Evolutionary conservation across 2,888 invertebrate species (phyloP).

Genomic region (Griposia aprilina): DNA sequence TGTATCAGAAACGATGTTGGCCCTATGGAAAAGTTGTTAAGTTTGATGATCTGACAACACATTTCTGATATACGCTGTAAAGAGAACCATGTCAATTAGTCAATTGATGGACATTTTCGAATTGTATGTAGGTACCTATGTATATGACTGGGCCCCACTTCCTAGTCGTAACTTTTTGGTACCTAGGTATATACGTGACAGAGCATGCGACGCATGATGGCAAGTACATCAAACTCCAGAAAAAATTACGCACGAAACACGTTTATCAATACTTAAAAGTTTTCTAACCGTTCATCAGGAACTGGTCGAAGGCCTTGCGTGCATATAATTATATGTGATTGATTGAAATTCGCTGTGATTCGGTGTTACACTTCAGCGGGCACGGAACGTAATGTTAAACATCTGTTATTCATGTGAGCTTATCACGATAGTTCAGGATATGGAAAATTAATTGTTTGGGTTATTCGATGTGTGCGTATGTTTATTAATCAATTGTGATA

Average conservation of each 20-base stretch:
- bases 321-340: constrained; percentile 42
- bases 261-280: constrained; percentile 14
- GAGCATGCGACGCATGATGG: background rate
- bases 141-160: too few relatives aligned
- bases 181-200: too few relatives aligned
- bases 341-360: constrained; percentile 41
- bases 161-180: too few relatives aligned
- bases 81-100: background rate
- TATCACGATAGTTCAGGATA: constrained; percentile 46
- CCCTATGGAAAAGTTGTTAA: background rate
- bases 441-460: constrained; percentile 5
- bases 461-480: background rate
- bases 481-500: background rate
- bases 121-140: too few relatives aligned
- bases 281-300: constrained; percentile 48
- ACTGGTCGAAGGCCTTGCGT: constrained; percentile 49
- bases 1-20: background rate
- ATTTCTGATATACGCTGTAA: background rate
- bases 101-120: too few relatives aligned
- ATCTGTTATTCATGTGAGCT: constrained; percentile 33
- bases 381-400: constrained; percentile 1
- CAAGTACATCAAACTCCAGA: background rate
- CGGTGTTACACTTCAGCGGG: constrained; percentile 46
- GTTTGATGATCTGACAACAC: background rate
- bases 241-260: constrained; percentile 8